A percentile compares a stretch with the other conserved stretches of the same genome.
phyloP scores from a whole-genome alignment of 2,797 vertebrate genomes.

The Danio choprae region DNA sequence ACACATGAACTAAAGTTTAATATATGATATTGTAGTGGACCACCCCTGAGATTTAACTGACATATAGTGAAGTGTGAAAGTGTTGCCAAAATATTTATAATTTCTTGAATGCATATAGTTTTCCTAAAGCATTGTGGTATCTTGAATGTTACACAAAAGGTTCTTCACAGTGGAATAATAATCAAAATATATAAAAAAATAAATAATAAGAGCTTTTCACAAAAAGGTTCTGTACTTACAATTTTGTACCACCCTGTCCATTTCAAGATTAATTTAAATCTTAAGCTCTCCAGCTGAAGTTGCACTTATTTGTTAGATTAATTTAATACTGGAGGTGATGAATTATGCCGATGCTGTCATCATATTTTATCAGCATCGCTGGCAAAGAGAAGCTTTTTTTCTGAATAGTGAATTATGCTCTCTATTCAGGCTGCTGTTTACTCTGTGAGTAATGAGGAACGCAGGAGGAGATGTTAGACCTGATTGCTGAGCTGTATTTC shows the following conservation, averaged over 20 bases:
- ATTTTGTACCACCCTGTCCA: not conserved
- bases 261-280: not conserved
- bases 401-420: slow-evolving; percentile 39
- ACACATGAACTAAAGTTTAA: too few relatives aligned
- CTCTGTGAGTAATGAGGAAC: slow-evolving; percentile 12
- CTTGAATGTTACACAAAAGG: too few relatives aligned
- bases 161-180: too few relatives aligned
- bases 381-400: slow-evolving; percentile 13
- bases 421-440: slow-evolving; percentile 28
- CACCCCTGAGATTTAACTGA: too few relatives aligned
- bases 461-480: slow-evolving; percentile 24
- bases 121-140: too few relatives aligned
- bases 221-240: not conserved
- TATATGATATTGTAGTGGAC: too few relatives aligned
- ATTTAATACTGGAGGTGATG: not conserved
- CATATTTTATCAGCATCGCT: slow-evolving; percentile 27
- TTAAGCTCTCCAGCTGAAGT: not conserved
- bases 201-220: too few relatives aligned
- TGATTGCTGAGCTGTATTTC: not conserved
- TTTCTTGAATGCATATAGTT: too few relatives aligned
- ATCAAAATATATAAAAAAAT: too few relatives aligned
- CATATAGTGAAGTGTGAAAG: too few relatives aligned
- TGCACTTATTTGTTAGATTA: slow-evolving; percentile 2
- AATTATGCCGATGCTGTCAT: slow-evolving; percentile 19
- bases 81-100: too few relatives aligned